Evolutionary conservation across 2,113 vertebrate genomes (phyloP).

Genomic region (Toxotes jaculatrix): DNA sequence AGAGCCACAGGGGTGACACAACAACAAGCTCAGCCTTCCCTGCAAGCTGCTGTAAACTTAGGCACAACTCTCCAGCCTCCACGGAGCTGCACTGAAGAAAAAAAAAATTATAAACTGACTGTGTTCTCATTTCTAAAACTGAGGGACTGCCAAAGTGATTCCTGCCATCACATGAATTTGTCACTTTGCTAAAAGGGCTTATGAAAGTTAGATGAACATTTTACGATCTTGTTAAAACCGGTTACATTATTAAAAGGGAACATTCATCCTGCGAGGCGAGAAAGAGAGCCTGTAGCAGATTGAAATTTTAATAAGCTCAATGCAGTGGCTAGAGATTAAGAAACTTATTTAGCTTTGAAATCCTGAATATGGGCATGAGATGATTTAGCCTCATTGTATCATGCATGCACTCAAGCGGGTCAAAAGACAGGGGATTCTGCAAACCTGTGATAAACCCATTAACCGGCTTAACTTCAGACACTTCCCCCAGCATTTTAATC

Average conservation of each 20-base stretch:
- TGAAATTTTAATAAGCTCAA: conserved; percentile 84
- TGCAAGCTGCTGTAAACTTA: conserved; percentile 48
- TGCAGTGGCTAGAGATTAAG: conserved; percentile 63
- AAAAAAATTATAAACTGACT: background rate
- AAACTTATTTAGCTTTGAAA: conserved; percentile 74
- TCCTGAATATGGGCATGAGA: conserved; percentile 57
- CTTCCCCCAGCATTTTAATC: conserved; percentile 50
- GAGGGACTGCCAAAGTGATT: conserved; percentile 55
- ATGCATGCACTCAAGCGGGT: conserved; percentile 52
- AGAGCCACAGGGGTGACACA: conserved; percentile 43
- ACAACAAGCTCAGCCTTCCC: conserved; percentile 33
- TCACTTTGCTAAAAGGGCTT: conserved; percentile 80
- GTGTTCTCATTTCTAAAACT: conserved; percentile 31
- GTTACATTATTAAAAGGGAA: conserved; percentile 87
- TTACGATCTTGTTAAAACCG: conserved; percentile 86
- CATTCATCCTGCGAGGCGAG: conserved; percentile 74
- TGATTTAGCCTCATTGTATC: conserved; percentile 67
- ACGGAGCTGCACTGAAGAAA: background rate
- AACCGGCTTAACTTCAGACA: conserved; percentile 60
- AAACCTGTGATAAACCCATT: conserved; percentile 73
- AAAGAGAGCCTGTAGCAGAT: conserved; percentile 70
- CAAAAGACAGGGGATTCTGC: conserved; percentile 63
- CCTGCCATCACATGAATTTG: conserved; percentile 55
- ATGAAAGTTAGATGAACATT: conserved; percentile 86
- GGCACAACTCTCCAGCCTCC: conserved; percentile 28